These are phyloP conservation scores for Alces alces DNA, from an alignment of 2,113 vertebrate species.

Conservation along the genomic window DNA sequence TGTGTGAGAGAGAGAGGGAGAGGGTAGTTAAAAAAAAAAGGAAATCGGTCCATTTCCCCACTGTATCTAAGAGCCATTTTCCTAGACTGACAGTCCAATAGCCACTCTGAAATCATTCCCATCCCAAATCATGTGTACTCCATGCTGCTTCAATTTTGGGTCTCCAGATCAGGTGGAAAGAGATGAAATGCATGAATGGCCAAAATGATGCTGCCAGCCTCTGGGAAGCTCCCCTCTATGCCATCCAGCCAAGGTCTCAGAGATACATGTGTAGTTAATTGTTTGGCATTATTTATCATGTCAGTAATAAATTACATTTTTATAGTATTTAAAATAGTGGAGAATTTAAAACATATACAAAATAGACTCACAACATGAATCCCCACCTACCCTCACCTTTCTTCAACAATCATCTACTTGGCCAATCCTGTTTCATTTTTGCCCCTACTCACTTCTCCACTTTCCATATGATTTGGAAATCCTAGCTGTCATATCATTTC, in stretches of 20 bases:
- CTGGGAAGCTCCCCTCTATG: background rate
- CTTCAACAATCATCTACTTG: background rate
- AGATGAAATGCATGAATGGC: background rate
- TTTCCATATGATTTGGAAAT: slow-evolving; percentile 14
- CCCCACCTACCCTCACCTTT: background rate
- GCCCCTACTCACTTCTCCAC: background rate
- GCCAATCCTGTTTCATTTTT: background rate
- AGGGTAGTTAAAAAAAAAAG: background rate
- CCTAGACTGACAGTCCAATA: background rate
- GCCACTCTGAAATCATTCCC: background rate
- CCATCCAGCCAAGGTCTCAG: background rate
- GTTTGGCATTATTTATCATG: background rate
- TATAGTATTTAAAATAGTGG: background rate
- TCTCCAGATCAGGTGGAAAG: background rate
- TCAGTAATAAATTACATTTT: background rate
- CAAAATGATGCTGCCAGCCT: background rate
- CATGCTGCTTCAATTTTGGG: background rate
- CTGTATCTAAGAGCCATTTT: background rate
- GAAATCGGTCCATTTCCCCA: background rate
- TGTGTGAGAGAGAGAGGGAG: background rate
- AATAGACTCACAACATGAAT: background rate
- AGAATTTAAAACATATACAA: background rate
- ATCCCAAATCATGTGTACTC: background rate
- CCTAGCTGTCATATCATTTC: background rate
- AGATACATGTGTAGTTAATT: background rate